Evolutionary conservation across 2,797 vertebrate species (phyloP).

Genomic region (Microctenopoma steveboyesi): DNA sequence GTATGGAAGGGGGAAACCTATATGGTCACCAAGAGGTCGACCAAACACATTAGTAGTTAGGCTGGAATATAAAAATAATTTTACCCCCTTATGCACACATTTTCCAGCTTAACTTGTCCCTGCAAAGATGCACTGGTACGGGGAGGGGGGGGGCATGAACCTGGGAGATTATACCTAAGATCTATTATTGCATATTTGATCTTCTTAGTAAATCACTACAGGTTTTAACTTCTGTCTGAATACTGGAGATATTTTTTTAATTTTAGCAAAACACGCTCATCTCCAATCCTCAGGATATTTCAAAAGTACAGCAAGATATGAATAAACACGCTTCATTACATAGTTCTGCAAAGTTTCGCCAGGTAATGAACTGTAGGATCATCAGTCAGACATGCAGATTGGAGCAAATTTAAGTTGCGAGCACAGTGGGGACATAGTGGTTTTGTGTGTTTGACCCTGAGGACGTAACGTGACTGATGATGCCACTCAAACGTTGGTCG

Average conservation of each 20-base stretch:
- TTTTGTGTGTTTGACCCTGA: slow-evolving; percentile 60
- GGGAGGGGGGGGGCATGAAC: not conserved
- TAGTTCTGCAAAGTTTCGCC: slow-evolving; percentile 5
- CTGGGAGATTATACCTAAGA: slow-evolving; percentile 1
- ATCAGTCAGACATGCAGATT: slow-evolving; percentile 36
- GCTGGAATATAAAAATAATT: too few relatives aligned
- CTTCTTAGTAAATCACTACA: not conserved
- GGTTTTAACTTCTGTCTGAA: not conserved
- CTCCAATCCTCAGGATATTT: slow-evolving; percentile 8
- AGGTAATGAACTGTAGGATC: slow-evolving; percentile 11
- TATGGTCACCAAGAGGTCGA: too few relatives aligned
- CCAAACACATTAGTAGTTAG: too few relatives aligned
- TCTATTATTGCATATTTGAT: not conserved
- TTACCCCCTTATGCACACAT: too few relatives aligned
- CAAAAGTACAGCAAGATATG: slow-evolving; percentile 3
- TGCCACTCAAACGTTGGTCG: slow-evolving; percentile 35
- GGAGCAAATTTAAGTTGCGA: slow-evolving; percentile 39
- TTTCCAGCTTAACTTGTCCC: too few relatives aligned
- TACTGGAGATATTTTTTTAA: not conserved
- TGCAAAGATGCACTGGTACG: too few relatives aligned
- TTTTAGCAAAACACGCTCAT: not conserved
- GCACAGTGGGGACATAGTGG: slow-evolving; percentile 8
- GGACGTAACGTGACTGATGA: slow-evolving; percentile 74
- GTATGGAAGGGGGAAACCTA: too few relatives aligned
- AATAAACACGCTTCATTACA: not conserved